Base-by-base conservation (phyloP, 53 echinoderm and acorn worm species). In the Pentamera pediparva region DNA sequence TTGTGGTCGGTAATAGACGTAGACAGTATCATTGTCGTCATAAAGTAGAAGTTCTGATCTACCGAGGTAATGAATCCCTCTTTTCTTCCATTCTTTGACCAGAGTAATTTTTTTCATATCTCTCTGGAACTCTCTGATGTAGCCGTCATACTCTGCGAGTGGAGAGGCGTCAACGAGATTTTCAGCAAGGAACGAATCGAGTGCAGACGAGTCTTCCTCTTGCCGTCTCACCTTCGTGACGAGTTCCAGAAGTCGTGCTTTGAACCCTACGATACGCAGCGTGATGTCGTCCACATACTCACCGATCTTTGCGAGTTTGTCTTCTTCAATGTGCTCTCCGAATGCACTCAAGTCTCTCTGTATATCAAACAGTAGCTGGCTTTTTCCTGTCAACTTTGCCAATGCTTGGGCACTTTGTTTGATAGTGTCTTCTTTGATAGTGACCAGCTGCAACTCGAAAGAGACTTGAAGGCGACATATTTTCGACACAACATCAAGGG, bases 21-120 rank as follows among this genome's bases (percentile, higher is more conserved):
- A 70, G 34, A 47, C 70, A 18, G 22, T 70, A 18, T 13, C 10
- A 20, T 24, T 48, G 70, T 48, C 70, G 29, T 70, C 50, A n/a
- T 45, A 9, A 35, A 10, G 7, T 1, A 48, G 17, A 11, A 25
- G 2, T 45, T 70, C 70, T 24, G 41, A 28, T 4, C 30, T 70
- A 0, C 70, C 70, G 12, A 70, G 6, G 50, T 48, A 70, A 29
- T 45, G 2, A 17, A 70, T 70, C 34, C 75, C 75, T 74, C 36
- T 74, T 8, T 37, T 33, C 27, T 35, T 74, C 75, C 43, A 74
- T 32, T 54, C 31, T 37, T 33, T 32, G 56, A 74, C 31, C 6
- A 20, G 18, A 4, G 5, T 13, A 11, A 24, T 21, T 74, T 55
- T 74, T 4, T 33, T 56, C 19, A 74, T 17, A 56, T 32, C 75